A percentile compares a stretch with the other conserved stretches of the same genome.
Evolutionary conservation across 2,888 invertebrate genomes (phyloP).

Genomic region (Eurois occulta): DNA sequence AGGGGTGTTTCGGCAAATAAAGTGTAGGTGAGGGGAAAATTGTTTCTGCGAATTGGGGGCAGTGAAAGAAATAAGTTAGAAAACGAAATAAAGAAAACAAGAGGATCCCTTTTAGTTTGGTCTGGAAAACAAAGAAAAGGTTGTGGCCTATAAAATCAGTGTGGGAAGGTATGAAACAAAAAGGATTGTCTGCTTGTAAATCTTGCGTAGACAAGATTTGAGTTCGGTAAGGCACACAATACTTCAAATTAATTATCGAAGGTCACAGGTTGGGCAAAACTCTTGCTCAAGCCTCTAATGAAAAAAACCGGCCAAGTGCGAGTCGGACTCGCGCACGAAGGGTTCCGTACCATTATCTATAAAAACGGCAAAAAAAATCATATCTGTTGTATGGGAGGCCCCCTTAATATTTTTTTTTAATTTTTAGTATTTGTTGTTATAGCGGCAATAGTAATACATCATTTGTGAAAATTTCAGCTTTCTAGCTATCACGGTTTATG

Average conservation of each 20-base stretch:
- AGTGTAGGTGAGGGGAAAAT: not conserved
- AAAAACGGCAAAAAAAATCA: too few species aligned
- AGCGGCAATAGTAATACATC: too few species aligned
- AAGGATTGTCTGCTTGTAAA: constrained; percentile 21
- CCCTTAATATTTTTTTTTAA: too few species aligned
- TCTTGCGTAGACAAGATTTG: not conserved
- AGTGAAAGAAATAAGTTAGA: not conserved
- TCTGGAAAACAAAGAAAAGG: constrained; percentile 1
- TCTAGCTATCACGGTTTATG: too few species aligned
- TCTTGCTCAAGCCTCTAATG: not conserved
- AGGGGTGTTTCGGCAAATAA: constrained; percentile 2
- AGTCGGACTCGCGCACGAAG: too few species aligned
- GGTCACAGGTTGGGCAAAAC: too few species aligned
- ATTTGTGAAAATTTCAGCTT: too few species aligned
- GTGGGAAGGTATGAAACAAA: not conserved
- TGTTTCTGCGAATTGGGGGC: constrained; percentile 12
- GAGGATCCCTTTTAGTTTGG: not conserved
- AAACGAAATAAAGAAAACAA: not conserved
- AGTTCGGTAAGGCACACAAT: not conserved
- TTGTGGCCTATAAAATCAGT: constrained; percentile 15
- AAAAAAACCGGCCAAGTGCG: too few species aligned
- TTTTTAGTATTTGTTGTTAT: too few species aligned
- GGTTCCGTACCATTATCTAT: too few species aligned
- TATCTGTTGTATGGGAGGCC: too few species aligned
- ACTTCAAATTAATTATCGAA: not conserved